These are phyloP conservation scores for Cladorhizidae sp. DNA, from an alignment of 37 sponge, comb jelly and placozoan species.

Conservation along the genomic window DNA sequence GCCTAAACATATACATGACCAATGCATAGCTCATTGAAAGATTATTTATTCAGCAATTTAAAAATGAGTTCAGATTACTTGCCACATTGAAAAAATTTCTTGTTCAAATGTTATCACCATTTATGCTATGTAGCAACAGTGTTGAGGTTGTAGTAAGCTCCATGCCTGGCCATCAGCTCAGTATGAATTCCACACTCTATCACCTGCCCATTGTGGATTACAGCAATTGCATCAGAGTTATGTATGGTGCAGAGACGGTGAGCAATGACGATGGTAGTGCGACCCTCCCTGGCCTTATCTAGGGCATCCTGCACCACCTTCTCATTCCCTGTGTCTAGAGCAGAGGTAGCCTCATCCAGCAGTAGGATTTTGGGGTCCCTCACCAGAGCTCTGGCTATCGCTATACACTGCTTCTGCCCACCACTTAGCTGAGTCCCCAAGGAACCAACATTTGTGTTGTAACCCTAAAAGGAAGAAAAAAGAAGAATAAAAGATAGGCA, in stretches of 20 bases:
- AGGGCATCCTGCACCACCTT: constrained; percentile 90
- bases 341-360: constrained; percentile 89
- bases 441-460: constrained; percentile 68
- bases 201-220: constrained; percentile 71
- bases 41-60: no score
- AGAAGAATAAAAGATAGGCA: background rate
- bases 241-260: constrained; percentile 89
- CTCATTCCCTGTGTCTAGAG: constrained; percentile 84
- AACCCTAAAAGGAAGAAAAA: constrained; percentile 19
- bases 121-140: no score
- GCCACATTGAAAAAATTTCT: no score
- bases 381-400: constrained; percentile 83
- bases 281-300: constrained; percentile 64
- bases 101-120: no score
- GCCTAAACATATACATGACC: no score
- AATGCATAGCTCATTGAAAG: no score
- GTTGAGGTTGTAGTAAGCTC: constrained; percentile 54
- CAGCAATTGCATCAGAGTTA: constrained; percentile 81
- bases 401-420: constrained; percentile 84
- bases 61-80: no score
- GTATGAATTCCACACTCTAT: constrained; percentile 75
- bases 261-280: constrained; percentile 80
- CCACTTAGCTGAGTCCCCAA: constrained; percentile 74
- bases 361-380: constrained; percentile 79
- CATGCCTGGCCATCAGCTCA: constrained; percentile 62